Percentiles rank a stretch among this genome's conserved stretches.
Conservation (phyloP, 2,797 vertebrate species). For the Scleropages formosus region DNA sequence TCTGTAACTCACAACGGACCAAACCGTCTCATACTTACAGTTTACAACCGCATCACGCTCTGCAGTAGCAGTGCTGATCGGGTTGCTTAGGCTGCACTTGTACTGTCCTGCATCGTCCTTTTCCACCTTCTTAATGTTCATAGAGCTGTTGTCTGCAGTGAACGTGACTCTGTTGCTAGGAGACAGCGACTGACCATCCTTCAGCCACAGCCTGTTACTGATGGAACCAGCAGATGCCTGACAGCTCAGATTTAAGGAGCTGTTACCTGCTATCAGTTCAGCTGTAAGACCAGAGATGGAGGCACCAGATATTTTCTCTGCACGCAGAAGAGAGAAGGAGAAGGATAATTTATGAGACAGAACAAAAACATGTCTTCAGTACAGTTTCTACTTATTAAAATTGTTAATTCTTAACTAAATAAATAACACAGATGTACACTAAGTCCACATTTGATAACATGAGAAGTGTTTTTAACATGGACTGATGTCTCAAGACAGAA, state of each 20-base stretch:
- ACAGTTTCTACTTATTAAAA: too few species aligned
- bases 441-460: too few species aligned
- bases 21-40: constrained; percentile 51
- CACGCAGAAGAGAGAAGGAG: background rate
- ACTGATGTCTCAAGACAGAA: too few species aligned
- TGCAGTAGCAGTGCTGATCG: constrained; percentile 49
- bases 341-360: too few species aligned
- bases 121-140: constrained; percentile 50
- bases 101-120: constrained; percentile 51
- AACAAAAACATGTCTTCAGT: too few species aligned
- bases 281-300: constrained; percentile 46
- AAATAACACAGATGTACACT: too few species aligned
- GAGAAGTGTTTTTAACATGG: too few species aligned
- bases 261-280: constrained; percentile 52
- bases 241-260: constrained; percentile 57
- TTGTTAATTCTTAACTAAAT: too few species aligned
- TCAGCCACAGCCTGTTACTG: constrained; percentile 53
- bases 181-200: constrained; percentile 43
- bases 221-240: constrained; percentile 50
- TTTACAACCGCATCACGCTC: constrained; percentile 54
- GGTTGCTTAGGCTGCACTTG: constrained; percentile 62
- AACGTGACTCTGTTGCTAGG: constrained; percentile 44
- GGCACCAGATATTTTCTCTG: constrained; percentile 49
- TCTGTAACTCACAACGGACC: background rate
- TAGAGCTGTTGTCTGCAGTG: constrained; percentile 45